Evolutionary conservation across 2,888 invertebrate genomes (phyloP).

Genomic region (Sinopyrophorus schimmeli): DNA sequence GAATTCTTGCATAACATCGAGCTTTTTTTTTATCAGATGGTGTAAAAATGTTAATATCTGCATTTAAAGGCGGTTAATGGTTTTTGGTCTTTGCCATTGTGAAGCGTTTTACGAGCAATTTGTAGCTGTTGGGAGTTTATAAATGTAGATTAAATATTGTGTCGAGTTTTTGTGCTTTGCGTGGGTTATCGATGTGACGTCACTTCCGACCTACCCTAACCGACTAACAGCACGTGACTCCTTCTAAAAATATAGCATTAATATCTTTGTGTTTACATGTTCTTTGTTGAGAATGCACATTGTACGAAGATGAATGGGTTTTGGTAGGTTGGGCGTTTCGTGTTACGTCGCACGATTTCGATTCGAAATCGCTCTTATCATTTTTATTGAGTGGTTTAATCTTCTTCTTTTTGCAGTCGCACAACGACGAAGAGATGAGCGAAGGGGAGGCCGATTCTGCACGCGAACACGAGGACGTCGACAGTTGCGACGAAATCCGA

Average conservation of each 20-base stretch:
- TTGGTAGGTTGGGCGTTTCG: no score
- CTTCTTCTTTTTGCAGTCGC: constrained; percentile 56
- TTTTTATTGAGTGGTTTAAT: no score
- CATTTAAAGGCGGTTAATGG: no score
- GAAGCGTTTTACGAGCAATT: constrained; percentile 11
- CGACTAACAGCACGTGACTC: constrained; percentile 39
- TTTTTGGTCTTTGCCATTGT: constrained; percentile 10
- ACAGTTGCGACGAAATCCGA: constrained; percentile 52
- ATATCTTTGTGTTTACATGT: constrained; percentile 22
- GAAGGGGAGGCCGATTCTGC: constrained; percentile 59
- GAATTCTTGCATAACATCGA: constrained; percentile 12
- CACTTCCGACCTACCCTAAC: constrained; percentile 52
- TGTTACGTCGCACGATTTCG: no score
- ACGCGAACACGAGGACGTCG: constrained; percentile 58
- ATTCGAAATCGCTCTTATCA: no score
- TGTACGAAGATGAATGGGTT: constrained; percentile 7
- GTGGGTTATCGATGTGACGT: constrained; percentile 38
- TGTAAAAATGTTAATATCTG: no score
- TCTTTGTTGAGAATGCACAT: constrained; percentile 18
- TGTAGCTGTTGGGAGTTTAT: constrained; percentile 7
- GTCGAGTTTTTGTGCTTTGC: constrained; percentile 15
- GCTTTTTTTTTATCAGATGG: no score
- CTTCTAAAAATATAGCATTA: constrained; percentile 37
- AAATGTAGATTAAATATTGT: constrained; percentile 15
- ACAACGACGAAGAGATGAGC: constrained; percentile 61